phyloP scores from a whole-genome alignment of 2,113 vertebrate species.

The Poeciliopsis prolifica region DNA sequence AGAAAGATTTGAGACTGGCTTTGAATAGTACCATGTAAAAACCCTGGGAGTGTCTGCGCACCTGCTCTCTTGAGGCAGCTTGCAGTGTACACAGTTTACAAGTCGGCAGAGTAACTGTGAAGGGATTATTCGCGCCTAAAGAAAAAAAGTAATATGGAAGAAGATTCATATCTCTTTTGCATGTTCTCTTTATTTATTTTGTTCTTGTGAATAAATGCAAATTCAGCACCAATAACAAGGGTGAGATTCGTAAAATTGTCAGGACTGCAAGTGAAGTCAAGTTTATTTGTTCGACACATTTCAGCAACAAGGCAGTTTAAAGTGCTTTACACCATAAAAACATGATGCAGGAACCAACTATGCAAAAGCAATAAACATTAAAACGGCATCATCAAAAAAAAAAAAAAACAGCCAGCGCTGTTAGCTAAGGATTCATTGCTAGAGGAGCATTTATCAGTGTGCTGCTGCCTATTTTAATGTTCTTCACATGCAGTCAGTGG shows the following conservation, averaged over 20 bases:
- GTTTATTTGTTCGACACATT: too few species aligned
- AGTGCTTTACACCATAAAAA: too few species aligned
- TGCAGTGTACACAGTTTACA: background rate
- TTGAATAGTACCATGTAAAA: constrained; percentile 14
- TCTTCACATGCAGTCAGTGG: too few species aligned
- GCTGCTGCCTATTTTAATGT: background rate
- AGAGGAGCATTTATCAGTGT: background rate
- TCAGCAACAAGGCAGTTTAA: too few species aligned
- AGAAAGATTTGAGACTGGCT: constrained; percentile 29
- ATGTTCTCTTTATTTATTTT: too few species aligned
- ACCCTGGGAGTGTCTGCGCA: background rate
- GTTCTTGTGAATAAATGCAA: background rate
- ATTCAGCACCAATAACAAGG: background rate
- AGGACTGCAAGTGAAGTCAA: background rate
- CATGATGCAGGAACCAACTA: too few species aligned
- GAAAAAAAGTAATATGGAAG: too few species aligned
- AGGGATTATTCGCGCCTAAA: too few species aligned
- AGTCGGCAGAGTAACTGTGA: background rate
- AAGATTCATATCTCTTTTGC: too few species aligned
- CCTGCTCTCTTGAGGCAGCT: background rate
- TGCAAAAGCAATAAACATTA: too few species aligned
- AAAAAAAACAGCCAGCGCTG: background rate
- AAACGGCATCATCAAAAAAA: background rate
- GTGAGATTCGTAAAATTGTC: background rate
- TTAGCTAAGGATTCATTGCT: background rate